Evolutionary conservation across 2,113 vertebrate species (phyloP), one percentile per base, ranked within the genome.

Genomic region (Acanthochromis polyacanthus): DNA sequence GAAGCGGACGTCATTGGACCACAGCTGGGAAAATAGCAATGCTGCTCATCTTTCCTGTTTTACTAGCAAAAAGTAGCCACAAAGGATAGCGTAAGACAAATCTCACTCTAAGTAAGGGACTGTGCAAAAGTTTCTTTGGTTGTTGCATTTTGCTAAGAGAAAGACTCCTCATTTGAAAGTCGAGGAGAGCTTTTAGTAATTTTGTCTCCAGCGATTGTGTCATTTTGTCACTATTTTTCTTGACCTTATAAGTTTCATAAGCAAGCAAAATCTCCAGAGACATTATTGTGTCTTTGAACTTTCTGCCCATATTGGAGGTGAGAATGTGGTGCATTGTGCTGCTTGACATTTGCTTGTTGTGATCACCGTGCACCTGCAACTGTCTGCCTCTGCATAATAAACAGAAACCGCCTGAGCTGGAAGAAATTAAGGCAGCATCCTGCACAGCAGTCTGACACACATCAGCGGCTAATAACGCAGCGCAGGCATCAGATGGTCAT

Each of bases 1-100:
- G 51, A 45, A 22, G 30, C 52, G 14, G 51, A 58, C 51, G 50
- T 71, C 57, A 48, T 59, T 71, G 32, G 22, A 2, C 52, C n/a
- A 50, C 58, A 20, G 43, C 30, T 16, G 20, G 19, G 14, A 23
- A 28, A 56, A 43, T 15, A 15, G 40, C 4, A 15, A 10, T 40
- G 38, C 38, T 40, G 6, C 11, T 60, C 58, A 57, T 45, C 48
- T 62, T 23, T 57, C 36, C 52, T 32, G 16, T 20, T 25, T 56
- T 11, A 38, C 10, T 10, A 19, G 10, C 22, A 52, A 38, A 30
- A 30, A 30, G 5, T 30, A 30, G 32, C 6, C 30, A 8, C 30
- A 8, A 5, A 36, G 32, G 8, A 36, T 36, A 8, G 32, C 32
- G 9, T 36, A 8, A 36, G 32, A 9, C 32, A 10, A 8, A 36